phyloP scores from a whole-genome alignment of 2,797 vertebrate species.

The Luscinia megarhynchos region DNA sequence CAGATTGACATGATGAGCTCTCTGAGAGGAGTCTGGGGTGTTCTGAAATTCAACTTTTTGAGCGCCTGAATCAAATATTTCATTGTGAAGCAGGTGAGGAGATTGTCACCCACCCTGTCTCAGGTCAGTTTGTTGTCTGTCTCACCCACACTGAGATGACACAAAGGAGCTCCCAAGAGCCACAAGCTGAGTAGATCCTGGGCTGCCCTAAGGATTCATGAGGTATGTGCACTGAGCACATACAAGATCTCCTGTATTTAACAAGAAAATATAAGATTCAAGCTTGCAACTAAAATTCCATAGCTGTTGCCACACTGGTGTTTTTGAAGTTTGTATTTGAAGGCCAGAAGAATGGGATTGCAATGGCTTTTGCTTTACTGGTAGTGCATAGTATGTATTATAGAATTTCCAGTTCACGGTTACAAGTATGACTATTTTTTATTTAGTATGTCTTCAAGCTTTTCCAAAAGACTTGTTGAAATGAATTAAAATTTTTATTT shows the following conservation, averaged over 20 bases:
- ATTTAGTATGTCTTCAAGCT: background rate
- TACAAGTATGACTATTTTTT: background rate
- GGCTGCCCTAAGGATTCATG: background rate
- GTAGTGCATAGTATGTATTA: background rate
- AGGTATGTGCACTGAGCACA: no score
- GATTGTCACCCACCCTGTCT: background rate
- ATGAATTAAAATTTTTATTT: background rate
- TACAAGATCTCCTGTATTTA: background rate
- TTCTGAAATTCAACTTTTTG: background rate
- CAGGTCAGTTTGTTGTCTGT: background rate
- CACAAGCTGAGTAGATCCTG: background rate
- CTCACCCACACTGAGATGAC: background rate
- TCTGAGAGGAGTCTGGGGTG: accelerated
- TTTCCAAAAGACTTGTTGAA: background rate
- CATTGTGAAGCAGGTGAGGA: background rate
- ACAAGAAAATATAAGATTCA: background rate
- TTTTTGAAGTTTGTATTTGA: background rate
- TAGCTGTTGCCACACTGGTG: background rate
- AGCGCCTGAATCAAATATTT: background rate
- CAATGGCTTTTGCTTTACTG: background rate
- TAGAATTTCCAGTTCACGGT: background rate
- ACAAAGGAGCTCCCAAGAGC: background rate
- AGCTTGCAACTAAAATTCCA: background rate
- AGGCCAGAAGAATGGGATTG: background rate
- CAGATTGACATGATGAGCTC: background rate